These are phyloP conservation scores for Tridacna gigas DNA, from an alignment of 2,888 invertebrate genomes.

Conservation along the genomic window DNA sequence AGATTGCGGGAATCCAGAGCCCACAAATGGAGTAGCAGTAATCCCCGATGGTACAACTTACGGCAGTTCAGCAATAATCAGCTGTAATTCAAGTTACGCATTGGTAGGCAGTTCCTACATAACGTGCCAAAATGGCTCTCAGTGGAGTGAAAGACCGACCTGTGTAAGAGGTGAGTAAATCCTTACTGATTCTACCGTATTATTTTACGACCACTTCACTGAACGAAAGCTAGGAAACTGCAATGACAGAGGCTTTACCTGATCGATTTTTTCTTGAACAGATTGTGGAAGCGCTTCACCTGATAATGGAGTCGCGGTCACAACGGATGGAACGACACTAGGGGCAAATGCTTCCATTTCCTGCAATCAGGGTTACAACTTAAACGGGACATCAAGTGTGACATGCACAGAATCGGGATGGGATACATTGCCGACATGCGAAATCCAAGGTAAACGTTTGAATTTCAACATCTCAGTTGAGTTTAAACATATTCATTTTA, in stretches of 20 bases:
- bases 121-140: neutral
- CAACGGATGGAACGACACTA: slow-evolving; percentile 1
- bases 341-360: slow-evolving; percentile 1
- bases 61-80: neutral
- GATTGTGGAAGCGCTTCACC: slow-evolving; percentile 18
- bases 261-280: neutral
- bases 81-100: neutral
- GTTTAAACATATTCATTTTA: no score
- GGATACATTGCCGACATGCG: neutral
- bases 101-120: neutral
- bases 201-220: no score
- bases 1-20: slow-evolving; percentile 50
- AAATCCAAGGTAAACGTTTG: slow-evolving; percentile 3
- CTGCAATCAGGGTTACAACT: slow-evolving; percentile 3
- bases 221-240: no score
- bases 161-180: neutral
- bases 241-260: no score
- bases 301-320: neutral
- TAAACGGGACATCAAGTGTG: neutral
- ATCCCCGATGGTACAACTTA: neutral
- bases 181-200: neutral
- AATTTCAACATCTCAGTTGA: no score
- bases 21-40: neutral
- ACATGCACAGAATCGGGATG: slow-evolving; percentile 15
- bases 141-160: neutral